Evolutionary conservation across 1,140 invertebrate genomes (phyloP).

Genomic region (Heliconius hewitsoni): DNA sequence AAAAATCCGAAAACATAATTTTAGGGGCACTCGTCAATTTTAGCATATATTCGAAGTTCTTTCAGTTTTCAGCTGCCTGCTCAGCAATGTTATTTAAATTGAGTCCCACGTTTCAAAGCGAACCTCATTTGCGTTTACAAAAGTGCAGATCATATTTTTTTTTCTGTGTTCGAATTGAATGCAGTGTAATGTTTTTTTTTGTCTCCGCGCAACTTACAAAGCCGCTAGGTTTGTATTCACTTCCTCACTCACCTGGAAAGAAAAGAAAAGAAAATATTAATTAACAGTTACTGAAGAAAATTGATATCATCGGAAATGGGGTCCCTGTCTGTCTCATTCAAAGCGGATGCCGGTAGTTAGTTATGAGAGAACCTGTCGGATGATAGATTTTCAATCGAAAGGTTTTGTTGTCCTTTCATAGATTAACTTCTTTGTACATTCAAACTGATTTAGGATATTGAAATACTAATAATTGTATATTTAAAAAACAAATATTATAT

Average conservation of each 20-base stretch:
- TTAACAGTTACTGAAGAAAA: constrained; percentile 79
- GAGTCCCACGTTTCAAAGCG: constrained; percentile 67
- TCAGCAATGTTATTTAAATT: constrained; percentile 70
- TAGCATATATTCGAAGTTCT: constrained; percentile 45
- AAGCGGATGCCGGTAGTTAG: constrained; percentile 63
- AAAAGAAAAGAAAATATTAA: constrained; percentile 81
- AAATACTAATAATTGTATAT: neutral
- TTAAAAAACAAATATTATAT: neutral
- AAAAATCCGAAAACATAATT: constrained; percentile 35
- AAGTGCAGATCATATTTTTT: constrained; percentile 79
- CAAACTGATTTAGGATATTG: neutral
- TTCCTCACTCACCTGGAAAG: constrained; percentile 78
- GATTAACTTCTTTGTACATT: constrained; percentile 35
- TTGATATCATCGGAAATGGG: constrained; percentile 73
- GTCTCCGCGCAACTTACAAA: constrained; percentile 67
- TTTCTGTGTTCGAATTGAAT: constrained; percentile 76
- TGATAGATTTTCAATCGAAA: constrained; percentile 45
- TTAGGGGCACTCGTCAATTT: constrained; percentile 43
- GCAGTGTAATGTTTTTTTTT: constrained; percentile 77
- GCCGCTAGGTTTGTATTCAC: constrained; percentile 67
- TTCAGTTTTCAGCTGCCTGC: constrained; percentile 47
- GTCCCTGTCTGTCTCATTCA: constrained; percentile 67
- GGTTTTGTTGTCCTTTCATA: constrained; percentile 40
- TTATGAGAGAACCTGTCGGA: constrained; percentile 47
- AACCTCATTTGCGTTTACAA: constrained; percentile 78